Conservation (phyloP, 2,797 vertebrate genomes). For the Epinephelus malabaricus region DNA sequence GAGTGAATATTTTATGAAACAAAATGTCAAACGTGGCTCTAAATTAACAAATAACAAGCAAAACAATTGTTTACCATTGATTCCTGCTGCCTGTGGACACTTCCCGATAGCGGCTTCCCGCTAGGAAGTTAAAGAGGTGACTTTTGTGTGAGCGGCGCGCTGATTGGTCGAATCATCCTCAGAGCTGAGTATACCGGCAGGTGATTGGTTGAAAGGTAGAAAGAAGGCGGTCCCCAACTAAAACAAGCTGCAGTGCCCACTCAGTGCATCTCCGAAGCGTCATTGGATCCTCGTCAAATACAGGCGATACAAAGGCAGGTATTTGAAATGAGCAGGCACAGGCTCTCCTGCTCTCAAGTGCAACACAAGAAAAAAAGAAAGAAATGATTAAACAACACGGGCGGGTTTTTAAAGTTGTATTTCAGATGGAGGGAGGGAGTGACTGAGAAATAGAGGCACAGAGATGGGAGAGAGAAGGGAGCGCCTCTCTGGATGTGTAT, state of each 20-base stretch:
- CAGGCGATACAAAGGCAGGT: conserved; percentile 1
- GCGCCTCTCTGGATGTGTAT: background rate
- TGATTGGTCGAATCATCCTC: conserved; percentile 68
- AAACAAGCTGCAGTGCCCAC: background rate
- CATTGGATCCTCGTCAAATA: background rate
- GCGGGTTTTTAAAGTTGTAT: background rate
- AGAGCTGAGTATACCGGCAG: conserved; percentile 63
- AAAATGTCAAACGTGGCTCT: background rate
- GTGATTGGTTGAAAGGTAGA: conserved; percentile 68
- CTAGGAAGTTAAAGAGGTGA: conserved; percentile 83
- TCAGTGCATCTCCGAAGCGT: background rate
- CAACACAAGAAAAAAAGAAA: background rate
- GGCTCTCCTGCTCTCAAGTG: background rate
- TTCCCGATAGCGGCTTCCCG: conserved; percentile 80
- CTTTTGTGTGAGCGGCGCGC: conserved; percentile 53
- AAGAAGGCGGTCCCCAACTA: background rate
- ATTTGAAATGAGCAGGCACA: background rate
- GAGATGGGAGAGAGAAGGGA: background rate
- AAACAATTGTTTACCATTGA: conserved; percentile 70
- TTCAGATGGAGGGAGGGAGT: background rate
- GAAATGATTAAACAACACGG: background rate
- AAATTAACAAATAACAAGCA: background rate
- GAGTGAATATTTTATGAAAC: too few relatives aligned
- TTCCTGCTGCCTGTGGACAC: conserved; percentile 11
- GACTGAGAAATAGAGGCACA: background rate